These are phyloP conservation scores for Sceloporus tristichus DNA, from an alignment of 2,113 vertebrate species.

Conservation along the genomic window DNA sequence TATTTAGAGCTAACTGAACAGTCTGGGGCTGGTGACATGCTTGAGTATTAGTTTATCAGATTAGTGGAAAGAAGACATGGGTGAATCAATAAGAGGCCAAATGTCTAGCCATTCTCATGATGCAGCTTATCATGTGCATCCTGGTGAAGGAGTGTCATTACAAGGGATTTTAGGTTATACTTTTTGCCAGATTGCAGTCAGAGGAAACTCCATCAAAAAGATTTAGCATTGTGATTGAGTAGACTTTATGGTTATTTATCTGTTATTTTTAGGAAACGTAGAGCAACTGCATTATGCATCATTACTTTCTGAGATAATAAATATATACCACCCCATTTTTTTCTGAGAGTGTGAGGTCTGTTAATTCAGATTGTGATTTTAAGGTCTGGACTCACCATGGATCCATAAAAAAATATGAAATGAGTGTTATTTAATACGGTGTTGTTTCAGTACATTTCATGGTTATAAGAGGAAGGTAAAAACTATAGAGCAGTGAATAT, in stretches of 20 bases:
- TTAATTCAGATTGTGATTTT: slow-evolving; percentile 22
- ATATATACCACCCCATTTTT: slow-evolving; percentile 1
- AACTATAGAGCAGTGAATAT: not conserved
- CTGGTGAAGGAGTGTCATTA: not conserved
- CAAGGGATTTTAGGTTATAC: slow-evolving; percentile 6
- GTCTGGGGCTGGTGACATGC: not conserved
- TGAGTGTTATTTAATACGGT: not conserved
- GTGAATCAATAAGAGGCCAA: slow-evolving; percentile 35
- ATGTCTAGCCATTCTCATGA: slow-evolving; percentile 27
- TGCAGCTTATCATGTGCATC: slow-evolving; percentile 27
- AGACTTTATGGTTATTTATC: not conserved
- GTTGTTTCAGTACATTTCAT: not conserved
- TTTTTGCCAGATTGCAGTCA: not conserved
- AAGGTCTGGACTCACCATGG: not conserved
- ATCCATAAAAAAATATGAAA: not conserved
- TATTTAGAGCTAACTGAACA: slow-evolving; percentile 4
- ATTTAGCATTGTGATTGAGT: not conserved
- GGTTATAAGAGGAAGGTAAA: not conserved
- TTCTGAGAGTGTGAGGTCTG: slow-evolving; percentile 28
- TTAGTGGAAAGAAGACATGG: slow-evolving; percentile 20
- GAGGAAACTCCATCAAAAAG: slow-evolving; percentile 5
- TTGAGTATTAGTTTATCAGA: slow-evolving; percentile 25
- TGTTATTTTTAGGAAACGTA: slow-evolving; percentile 15
- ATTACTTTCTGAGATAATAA: slow-evolving; percentile 6
- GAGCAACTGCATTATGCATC: not conserved